A percentile compares a stretch with the other conserved stretches of the same genome.
These are phyloP conservation scores for Leucopternis melanops DNA, from an alignment of 2,113 vertebrate genomes.

Conservation along the genomic window DNA sequence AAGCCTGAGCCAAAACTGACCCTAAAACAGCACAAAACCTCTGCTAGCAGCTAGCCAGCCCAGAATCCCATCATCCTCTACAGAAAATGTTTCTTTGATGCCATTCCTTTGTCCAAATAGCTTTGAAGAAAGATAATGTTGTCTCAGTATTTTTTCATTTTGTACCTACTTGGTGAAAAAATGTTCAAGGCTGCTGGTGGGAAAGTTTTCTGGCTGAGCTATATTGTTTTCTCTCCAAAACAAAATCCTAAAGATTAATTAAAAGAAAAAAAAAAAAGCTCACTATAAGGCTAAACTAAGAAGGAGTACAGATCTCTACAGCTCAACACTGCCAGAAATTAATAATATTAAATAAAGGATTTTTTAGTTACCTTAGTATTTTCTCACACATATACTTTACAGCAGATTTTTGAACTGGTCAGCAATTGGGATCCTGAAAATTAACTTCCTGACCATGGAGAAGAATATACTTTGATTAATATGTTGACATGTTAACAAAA, in stretches of 20 bases:
- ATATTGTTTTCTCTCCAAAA: not conserved
- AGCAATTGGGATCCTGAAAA: not conserved
- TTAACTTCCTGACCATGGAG: not conserved
- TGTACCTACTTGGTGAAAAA: not conserved
- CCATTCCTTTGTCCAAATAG: not conserved
- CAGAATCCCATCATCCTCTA: not conserved
- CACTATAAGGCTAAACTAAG: not conserved
- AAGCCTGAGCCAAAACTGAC: not conserved
- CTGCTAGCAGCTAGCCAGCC: not conserved
- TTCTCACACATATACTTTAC: not conserved
- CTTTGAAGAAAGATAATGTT: not conserved
- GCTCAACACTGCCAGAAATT: not conserved
- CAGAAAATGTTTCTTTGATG: not conserved
- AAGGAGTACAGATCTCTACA: not conserved
- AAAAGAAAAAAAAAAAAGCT: not conserved
- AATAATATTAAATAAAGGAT: not conserved
- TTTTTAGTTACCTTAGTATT: not conserved
- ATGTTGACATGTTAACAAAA: not conserved
- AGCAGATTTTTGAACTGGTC: slow-evolving; percentile 13
- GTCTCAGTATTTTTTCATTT: not conserved
- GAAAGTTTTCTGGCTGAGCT: not conserved
- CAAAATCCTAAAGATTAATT: not conserved
- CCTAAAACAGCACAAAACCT: not conserved
- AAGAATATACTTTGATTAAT: not conserved
- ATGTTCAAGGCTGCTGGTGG: not conserved